Evolutionary conservation across 2,113 vertebrate species (phyloP), one percentile per base, ranked within the genome.

Genomic region (Pseudopodoces humilis): DNA sequence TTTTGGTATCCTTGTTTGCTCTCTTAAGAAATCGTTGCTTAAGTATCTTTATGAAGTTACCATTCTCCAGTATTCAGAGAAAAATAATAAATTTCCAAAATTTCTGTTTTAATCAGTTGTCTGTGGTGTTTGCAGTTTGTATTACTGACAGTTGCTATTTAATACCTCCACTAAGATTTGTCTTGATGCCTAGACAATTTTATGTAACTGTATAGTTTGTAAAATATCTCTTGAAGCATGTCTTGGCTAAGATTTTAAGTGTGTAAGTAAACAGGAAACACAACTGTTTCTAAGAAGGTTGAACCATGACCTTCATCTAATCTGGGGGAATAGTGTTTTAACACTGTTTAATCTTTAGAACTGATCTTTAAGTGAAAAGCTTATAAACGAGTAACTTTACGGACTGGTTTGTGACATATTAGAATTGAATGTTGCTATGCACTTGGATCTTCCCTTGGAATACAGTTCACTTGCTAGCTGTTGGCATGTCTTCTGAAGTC

Each of bases 181-280:
- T 87, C 58, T 72, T 2, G 2, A 65, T 65, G 65, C n/a, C 46
- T 89, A 43, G 35, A 81, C n/a, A 43, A 14, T 80, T 85, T 88
- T 83, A 31, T 91, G 43, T 84, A 82, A 85, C 67, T 62, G 12
- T 69, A 25, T 72, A 44, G 4, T 24, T 62, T 76, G 25, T 87
- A 63, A 90, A 91, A 59, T 53, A 22, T 47, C 17, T 76, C 43
- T 72, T 90, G 71, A 80, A 85, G 55, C 10, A 21, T 46, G 31
- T 83, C 71, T 90, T 69, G 43, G 74, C 67, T 87, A 21, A 72
- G 70, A 53, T 58, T 85, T 8, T 60, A 53, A 84, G 33, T 47
- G 33, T 89, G 59, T 69, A 60, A 80, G 70, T 85, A 92, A 91
- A 85, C 46, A 89, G 86, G 92, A 91, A 95, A 84, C 67, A 89